Evolutionary conservation across 2,888 invertebrate genomes (phyloP).

Genomic region (Drosophila kambysellisi): DNA sequence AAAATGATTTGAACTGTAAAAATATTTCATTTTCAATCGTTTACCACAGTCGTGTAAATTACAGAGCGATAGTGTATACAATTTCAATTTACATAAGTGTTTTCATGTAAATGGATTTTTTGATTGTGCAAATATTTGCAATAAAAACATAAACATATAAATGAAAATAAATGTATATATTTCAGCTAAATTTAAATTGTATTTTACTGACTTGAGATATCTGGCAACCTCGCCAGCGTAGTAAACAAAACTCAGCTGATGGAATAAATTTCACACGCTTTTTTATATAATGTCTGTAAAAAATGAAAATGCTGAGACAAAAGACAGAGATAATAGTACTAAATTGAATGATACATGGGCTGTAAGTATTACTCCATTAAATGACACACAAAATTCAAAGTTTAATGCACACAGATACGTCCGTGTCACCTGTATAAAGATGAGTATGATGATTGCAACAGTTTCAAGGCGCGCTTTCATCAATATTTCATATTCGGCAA

Average conservation of each 20-base stretch:
- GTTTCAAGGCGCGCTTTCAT: slow-evolving; percentile 91
- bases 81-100: slow-evolving; percentile 53
- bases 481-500: slow-evolving; percentile 94
- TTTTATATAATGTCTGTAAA: slow-evolving; percentile 60
- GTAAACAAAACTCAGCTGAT: slow-evolving; percentile 57
- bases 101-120: slow-evolving; percentile 53
- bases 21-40: slow-evolving; percentile 1
- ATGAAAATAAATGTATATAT: slow-evolving; percentile 18
- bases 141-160: slow-evolving; percentile 43
- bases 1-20: slow-evolving; percentile 21
- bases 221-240: slow-evolving; percentile 29
- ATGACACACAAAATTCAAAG: slow-evolving; percentile 16
- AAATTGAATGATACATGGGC: slow-evolving; percentile 78
- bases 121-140: slow-evolving; percentile 73
- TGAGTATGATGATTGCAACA: slow-evolving; percentile 92
- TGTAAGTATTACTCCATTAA: slow-evolving; percentile 54
- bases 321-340: slow-evolving; percentile 16
- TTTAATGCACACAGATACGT: slow-evolving; percentile 87
- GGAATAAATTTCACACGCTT: background rate
- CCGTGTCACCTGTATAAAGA: slow-evolving; percentile 92
- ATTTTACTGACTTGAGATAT: background rate
- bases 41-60: slow-evolving; percentile 32
- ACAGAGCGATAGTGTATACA: slow-evolving; percentile 41
- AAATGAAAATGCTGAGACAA: slow-evolving; percentile 55
- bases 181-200: background rate